Conservation (phyloP, 2,113 vertebrate species). For the Cromileptes altivelis region DNA sequence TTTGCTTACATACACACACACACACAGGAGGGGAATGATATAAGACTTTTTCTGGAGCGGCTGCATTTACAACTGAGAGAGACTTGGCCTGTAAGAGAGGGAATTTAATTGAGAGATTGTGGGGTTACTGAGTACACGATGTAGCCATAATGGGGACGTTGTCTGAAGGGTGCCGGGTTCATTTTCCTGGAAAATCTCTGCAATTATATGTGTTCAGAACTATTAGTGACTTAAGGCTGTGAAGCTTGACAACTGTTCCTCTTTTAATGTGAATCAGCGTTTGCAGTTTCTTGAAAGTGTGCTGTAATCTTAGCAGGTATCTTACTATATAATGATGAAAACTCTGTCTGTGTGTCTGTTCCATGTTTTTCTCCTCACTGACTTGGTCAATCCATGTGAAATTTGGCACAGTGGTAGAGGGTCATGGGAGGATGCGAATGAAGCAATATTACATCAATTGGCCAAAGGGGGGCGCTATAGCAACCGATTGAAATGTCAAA, state of each 20-base stretch:
- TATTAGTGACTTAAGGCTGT: conserved; percentile 2
- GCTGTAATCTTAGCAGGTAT: not conserved
- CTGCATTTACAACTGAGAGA: conserved; percentile 41
- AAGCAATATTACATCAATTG: too few relatives aligned
- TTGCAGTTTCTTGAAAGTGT: not conserved
- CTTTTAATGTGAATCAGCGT: not conserved
- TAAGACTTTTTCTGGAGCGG: conserved; percentile 23
- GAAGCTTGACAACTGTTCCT: not conserved
- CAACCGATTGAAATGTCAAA: too few relatives aligned
- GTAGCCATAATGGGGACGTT: conserved; percentile 16
- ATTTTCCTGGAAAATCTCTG: conserved; percentile 23
- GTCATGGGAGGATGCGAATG: too few relatives aligned
- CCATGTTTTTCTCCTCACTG: too few relatives aligned
- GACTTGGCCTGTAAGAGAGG: conserved; percentile 35
- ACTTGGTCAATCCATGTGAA: too few relatives aligned
- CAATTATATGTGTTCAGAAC: conserved; percentile 14
- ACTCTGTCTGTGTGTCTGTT: too few relatives aligned
- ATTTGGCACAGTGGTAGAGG: too few relatives aligned
- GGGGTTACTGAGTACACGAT: conserved; percentile 55
- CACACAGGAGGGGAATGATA: not conserved
- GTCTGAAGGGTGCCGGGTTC: conserved; percentile 34
- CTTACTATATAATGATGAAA: too few relatives aligned
- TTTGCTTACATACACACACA: not conserved
- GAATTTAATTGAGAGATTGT: conserved; percentile 42
- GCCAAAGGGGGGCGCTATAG: too few relatives aligned